Base-by-base conservation (phyloP, 2,888 invertebrate species). In the Dorcus hopei region DNA sequence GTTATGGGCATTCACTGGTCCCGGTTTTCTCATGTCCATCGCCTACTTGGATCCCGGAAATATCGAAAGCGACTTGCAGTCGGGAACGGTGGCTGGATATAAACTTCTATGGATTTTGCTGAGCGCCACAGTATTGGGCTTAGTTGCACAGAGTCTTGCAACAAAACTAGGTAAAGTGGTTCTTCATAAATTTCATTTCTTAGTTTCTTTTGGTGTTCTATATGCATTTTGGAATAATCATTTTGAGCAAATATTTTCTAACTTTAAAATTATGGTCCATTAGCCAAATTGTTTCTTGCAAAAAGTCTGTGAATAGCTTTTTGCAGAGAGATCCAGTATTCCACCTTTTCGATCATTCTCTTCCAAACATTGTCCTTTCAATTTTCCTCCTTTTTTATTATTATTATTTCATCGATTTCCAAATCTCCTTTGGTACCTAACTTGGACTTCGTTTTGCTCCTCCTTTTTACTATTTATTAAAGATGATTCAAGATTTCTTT, bases 21-120 rank as follows among this genome's bases (percentile, higher is more conserved):
- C 95, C 9, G 94, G 94, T 38, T 94, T 94, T 77, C 81, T 95
- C 54, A 95, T 95, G 93, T 92, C 92, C 67, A 94, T 95, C 71
- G 94, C 94, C 9, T 95, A 93, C 77, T 79, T 95, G 57, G 94
- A 95, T 80, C 94, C 94, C 9, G 94, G 95, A 58, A 95, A 95
- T 75, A 93, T 95, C 67, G 93, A 95, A 80, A 92, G 93, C 45
- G 94, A 95, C 81, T 80, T 95, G 40, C 91, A 92, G 75, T 90
- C 91, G 19, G 95, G 94, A 57, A 83, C 89, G 6, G 78, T 85
- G 9, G 94, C 93, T 6, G 83, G 85, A 73, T 94, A 91, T 76
- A 88, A 86, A 80, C 80, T 95, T 69, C 78, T 95, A 75, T 95
- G 95, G 94, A 87, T 95, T 14, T 79, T 94, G 52, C 79, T 95